Base-by-base conservation (phyloP, 1,140 invertebrate genomes). In the Cepaea nemoralis region DNA sequence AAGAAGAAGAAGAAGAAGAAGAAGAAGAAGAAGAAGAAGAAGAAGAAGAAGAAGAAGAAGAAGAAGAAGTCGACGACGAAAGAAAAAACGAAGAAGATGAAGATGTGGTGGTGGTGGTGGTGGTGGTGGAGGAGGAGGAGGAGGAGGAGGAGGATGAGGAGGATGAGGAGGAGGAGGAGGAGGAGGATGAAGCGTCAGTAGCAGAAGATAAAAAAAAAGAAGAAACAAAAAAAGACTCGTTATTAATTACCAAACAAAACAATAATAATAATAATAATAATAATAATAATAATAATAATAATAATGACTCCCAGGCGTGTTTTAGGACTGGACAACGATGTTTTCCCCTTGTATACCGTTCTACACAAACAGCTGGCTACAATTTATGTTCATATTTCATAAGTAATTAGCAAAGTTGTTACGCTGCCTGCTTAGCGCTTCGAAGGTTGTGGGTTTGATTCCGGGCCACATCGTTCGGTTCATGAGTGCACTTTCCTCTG, bases 21-120 rank as follows among this genome's bases (percentile, higher is more conserved):
- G 48, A 16, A 50, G 40, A 35, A 73, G 45, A 73, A 39, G 55
- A 0, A 81, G 50, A 35, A 35, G 27, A 27, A 66, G 10, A 39
- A 31, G n/a, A 8, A 80, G 70, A 31, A 40, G 8, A 24, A 45
- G 45, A 55, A 14, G 31, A 27, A 42, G 55, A 5, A n/a, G 35
- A 14, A 42, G 48, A 31, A 45, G 45, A 31, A 40, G 48, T n/a
- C 24, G 33, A 31, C 12, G 35, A 27, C 1, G 55, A 22, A 42
- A 37, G n/a, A 27, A 48, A 35, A 35, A 37, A n/a, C n/a, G 76
- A 59, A 33, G 77, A 67, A n/a, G 48, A 37, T 39, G 77, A 67
- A n/a, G 66, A 31, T 45, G 78, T 35, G 19, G 16, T 1, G 31
- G 40, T 14, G 24, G 31, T n/a, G 19, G 66, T 69, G 33, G 69